Evolutionary conservation across 2,797 vertebrate genomes (phyloP).

Genomic region (Moxostoma hubbsi): DNA sequence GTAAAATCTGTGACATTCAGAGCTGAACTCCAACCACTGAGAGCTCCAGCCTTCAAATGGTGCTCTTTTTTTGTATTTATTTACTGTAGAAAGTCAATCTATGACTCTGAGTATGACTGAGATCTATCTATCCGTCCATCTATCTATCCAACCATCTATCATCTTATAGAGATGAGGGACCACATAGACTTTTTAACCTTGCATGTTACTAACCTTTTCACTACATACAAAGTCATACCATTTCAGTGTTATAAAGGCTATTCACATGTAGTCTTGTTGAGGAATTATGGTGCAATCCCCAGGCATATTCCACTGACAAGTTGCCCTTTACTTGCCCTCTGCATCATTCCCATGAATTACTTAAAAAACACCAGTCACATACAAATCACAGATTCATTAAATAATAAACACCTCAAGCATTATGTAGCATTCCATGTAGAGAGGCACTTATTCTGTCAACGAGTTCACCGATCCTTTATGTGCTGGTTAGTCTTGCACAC

Average conservation of each 20-base stretch:
- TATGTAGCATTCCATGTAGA: background rate
- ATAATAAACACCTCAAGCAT: slow-evolving; percentile 14
- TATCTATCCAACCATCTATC: too few species aligned
- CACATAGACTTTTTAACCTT: too few species aligned
- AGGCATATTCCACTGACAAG: slow-evolving; percentile 7
- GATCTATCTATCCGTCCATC: too few species aligned
- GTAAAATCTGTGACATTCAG: slow-evolving; percentile 72
- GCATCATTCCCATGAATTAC: background rate
- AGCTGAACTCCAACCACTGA: slow-evolving; percentile 68
- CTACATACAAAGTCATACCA: slow-evolving; percentile 1
- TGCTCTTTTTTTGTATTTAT: slow-evolving; percentile 33
- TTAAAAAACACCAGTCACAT: slow-evolving; percentile 4
- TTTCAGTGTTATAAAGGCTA: background rate
- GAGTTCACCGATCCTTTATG: slow-evolving; percentile 39
- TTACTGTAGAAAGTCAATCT: slow-evolving; percentile 5
- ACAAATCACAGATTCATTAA: slow-evolving; percentile 5
- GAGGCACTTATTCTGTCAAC: slow-evolving; percentile 6
- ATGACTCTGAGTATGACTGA: background rate
- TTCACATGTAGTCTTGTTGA: background rate
- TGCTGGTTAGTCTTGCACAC: background rate
- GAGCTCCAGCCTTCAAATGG: slow-evolving; percentile 50
- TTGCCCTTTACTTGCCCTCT: background rate
- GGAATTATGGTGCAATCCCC: background rate
- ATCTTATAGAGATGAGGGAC: too few species aligned
- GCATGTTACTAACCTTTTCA: background rate